Conservation (phyloP, 1,140 invertebrate species). For the Mya arenaria region DNA sequence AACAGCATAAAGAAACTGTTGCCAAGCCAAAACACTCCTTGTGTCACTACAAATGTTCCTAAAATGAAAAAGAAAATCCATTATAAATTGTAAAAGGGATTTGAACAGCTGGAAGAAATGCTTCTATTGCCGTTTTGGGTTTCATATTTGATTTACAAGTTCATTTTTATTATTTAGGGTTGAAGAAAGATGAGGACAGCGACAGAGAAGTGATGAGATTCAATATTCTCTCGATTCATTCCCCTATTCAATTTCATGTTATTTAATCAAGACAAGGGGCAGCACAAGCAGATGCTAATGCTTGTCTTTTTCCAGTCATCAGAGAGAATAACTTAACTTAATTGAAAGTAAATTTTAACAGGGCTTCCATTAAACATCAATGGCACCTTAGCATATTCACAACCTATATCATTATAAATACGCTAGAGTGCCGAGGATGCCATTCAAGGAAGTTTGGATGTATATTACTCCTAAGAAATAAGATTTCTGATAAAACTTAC, state of each 20-base stretch:
- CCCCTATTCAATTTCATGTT: no score
- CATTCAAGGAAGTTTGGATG: slow-evolving; percentile 1
- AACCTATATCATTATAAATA: slow-evolving; percentile 18
- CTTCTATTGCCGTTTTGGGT: neutral
- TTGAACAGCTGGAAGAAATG: neutral
- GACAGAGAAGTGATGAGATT: no score
- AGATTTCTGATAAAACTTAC: neutral
- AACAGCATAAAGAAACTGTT: slow-evolving; percentile 88
- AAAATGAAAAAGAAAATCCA: neutral
- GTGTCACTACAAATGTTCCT: slow-evolving; percentile 83
- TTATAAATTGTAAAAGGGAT: neutral
- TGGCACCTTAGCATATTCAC: slow-evolving; percentile 52
- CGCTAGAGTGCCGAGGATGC: neutral
- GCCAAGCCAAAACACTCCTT: slow-evolving; percentile 88
- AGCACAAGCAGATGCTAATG: no score
- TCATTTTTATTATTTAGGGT: no score
- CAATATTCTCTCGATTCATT: no score
- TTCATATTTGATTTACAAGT: neutral
- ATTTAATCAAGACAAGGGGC: no score
- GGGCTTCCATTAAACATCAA: slow-evolving; percentile 60
- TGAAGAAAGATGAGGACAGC: no score
- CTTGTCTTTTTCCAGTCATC: no score
- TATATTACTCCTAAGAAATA: neutral
- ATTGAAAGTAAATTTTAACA: no score
- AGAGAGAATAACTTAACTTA: no score